A percentile compares a stretch with the other conserved stretches of the same genome.
phyloP scores from a whole-genome alignment of 2,113 vertebrate species.

The Cyanoderma ruficeps region DNA sequence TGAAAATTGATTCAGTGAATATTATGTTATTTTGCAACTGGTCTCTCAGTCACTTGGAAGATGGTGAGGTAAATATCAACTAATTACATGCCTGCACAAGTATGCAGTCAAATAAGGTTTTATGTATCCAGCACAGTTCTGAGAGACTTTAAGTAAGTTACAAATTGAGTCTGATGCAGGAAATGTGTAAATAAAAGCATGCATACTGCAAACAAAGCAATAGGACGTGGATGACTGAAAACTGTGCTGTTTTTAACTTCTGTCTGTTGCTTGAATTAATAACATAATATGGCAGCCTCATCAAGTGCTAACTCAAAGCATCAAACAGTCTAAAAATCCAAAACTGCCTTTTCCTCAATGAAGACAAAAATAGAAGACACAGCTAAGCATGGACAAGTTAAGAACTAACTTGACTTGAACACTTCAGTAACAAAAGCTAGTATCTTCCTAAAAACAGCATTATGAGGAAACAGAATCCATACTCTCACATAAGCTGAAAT shows the following conservation, averaged over 20 bases:
- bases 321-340: background rate
- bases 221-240: background rate
- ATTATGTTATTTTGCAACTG: constrained; percentile 10
- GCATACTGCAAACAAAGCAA: background rate
- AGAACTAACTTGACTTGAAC: background rate
- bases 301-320: background rate
- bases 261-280: background rate
- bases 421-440: background rate
- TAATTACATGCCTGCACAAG: background rate
- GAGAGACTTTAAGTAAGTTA: background rate
- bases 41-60: background rate
- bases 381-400: background rate
- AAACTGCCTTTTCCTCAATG: background rate
- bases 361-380: background rate
- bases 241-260: background rate
- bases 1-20: background rate
- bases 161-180: background rate
- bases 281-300: background rate
- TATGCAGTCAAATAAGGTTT: background rate
- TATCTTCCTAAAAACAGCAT: background rate
- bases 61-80: background rate
- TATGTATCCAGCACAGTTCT: background rate
- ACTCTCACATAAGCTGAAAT: background rate
- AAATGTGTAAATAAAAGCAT: background rate
- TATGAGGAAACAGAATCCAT: background rate